These are phyloP conservation scores for Xiphydria camelus DNA, from an alignment of 2,888 invertebrate genomes.

Conservation along the genomic window DNA sequence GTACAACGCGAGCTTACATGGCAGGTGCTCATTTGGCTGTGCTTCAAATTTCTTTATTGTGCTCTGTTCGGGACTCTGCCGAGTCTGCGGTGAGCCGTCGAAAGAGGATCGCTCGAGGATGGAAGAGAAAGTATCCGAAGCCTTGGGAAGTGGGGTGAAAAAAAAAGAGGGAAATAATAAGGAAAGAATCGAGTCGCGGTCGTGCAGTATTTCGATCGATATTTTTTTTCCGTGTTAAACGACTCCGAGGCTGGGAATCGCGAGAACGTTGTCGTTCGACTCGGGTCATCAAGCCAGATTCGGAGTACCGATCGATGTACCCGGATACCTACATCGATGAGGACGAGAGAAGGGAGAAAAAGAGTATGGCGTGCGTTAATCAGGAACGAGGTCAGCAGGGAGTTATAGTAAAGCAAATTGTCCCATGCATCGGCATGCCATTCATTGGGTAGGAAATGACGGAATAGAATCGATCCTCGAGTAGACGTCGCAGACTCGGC, in stretches of 20 bases:
- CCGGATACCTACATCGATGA: no score
- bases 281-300: no score
- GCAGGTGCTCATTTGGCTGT: constrained; percentile 50
- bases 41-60: constrained; percentile 29
- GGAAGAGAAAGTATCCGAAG: no score
- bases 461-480: constrained; percentile 1
- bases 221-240: no score
- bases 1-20: constrained; percentile 55
- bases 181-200: constrained; percentile 2
- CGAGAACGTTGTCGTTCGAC: no score
- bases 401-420: constrained; percentile 28
- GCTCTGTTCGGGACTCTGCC: constrained; percentile 40
- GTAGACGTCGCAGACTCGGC: constrained; percentile 39
- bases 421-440: constrained; percentile 56
- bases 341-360: no score
- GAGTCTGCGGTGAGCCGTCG: constrained; percentile 48
- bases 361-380: not conserved
- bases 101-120: constrained; percentile 13
- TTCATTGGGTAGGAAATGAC: constrained; percentile 37
- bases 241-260: no score
- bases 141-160: not conserved
- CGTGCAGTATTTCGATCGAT: no score
- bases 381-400: constrained; percentile 2
- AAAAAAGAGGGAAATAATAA: constrained; percentile 2
- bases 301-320: no score